Evolutionary conservation across 2,888 invertebrate genomes (phyloP), one percentile per base, ranked within the genome.

Genomic region (Nephrocerus scutellatus): DNA sequence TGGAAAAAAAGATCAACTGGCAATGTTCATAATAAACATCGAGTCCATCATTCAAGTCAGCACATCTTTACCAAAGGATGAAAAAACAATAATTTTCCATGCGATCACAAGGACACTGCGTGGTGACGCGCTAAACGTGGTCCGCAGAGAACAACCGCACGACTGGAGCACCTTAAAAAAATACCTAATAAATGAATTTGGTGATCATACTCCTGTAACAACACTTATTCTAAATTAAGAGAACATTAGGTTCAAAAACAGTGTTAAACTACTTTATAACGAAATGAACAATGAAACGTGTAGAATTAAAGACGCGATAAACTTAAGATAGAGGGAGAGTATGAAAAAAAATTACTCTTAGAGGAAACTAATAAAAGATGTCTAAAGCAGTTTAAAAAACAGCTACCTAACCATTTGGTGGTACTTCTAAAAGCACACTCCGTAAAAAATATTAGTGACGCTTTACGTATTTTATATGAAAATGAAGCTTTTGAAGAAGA

Each of bases 41-140:
- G 25, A 39, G 7, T n/a, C 21, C 20, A 22, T 41, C 5, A 20
- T 41, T 5, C 36, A 36, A 7, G 13, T 28, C 5, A 24, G 30
- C 6, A 8, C 26, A 13, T 10, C 40, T 26, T 26, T 33, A 13
- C 12, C 24, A 5, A 2, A 15, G 5, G 37, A 40, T 9, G 44
- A 44, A 19, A 20, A 21, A 9, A 21, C 37, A 15, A 40, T 40
- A n/a, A 37, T 31, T 28, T 44, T 44, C 16, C 40, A 36, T 9
- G 26, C 34, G 5, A 15, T 43, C 10, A 22, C 30, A 25, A 41
- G 34, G 16, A 30, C 21, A 19, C 30, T 39, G 5, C 36, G 29
- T 10, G 36, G 33, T 15, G 12, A 28, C 6, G 33, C 32, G n/a
- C 28, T 43, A 5, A 20, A 39, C 13, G 19, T 36, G 3, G 7